Evolutionary conservation across 2,888 invertebrate species (phyloP), one percentile per base, ranked within the genome.

Genomic region (Drosophila melanosoma): DNA sequence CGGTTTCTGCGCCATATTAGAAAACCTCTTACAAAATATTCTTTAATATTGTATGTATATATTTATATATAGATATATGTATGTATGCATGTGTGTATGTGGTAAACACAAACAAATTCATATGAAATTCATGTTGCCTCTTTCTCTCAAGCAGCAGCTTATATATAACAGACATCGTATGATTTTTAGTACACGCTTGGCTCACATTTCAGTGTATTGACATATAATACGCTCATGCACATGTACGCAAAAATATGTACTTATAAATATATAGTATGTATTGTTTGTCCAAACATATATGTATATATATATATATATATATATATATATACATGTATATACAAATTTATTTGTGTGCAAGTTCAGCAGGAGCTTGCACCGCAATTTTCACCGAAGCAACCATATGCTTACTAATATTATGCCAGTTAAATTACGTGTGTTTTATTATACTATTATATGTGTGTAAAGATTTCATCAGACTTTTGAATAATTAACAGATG

Each of bases 151-250:
- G 40, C 51, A 33, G 59, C 45, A 54, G 48, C 40, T 35, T 54
- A 53, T 48, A 20, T 61, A 59, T 65, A 49, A 29, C 58, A 58
- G 60, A 69, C 69, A 89, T 91, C 91, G 91, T 81, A 90, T 86
- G 90, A 91, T 82, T 84, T 82, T 64, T 49, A 68, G 69, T 77
- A 79, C 71, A 74, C 62, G 78, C 78, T 80, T 60, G 69, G 80
- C 68, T 84, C 65, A 71, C 73, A 79, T 84, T 83, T 76, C 56
- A 65, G 42, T 80, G 74, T 52, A 69, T 52, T 78, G 69, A 65
- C 58, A 42, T 51, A 45, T 29, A 57, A 36, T 26, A 17, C 26
- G 42, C 17, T 26, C n/a, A 49, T 49, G 33, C 10, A 61, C 17
- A n/a, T 45, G 2, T 29, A 8, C 35, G 26, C 1, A 26, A 26